A percentile compares a stretch with the other conserved stretches of the same genome.
Conservation (phyloP, 2,113 vertebrate genomes). For the Cacatua alba region DNA sequence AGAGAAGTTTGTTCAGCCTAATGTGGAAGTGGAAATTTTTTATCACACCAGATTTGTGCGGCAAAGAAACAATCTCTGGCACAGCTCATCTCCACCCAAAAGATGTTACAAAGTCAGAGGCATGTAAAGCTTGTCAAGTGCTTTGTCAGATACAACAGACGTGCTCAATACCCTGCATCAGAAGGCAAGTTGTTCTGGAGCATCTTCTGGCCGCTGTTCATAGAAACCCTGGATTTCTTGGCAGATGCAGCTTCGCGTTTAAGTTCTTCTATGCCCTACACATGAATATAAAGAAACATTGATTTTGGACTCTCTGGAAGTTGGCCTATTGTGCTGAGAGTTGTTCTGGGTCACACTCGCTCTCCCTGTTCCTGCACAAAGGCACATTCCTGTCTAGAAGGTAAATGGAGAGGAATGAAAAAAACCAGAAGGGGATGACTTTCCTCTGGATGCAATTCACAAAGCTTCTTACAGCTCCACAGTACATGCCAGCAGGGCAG, state of each 20-base stretch:
- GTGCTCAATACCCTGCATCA: constrained; percentile 35
- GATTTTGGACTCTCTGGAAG: background rate
- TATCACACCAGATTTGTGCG: background rate
- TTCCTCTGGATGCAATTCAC: background rate
- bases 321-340: background rate
- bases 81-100: background rate
- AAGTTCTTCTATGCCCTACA: constrained; percentile 58
- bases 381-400: background rate
- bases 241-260: constrained; percentile 16
- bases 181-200: constrained; percentile 6
- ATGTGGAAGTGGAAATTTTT: background rate
- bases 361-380: background rate
- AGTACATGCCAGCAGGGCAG: background rate
- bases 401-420: background rate
- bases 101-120: background rate
- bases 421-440: background rate
- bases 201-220: background rate
- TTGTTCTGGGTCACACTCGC: background rate
- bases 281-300: too few species aligned
- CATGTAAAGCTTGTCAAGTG: background rate
- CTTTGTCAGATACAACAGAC: background rate
- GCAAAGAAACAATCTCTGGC: background rate
- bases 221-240: background rate
- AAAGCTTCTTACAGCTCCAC: background rate
- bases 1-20: background rate